A percentile compares a stretch with the other conserved stretches of the same genome.
Conservation (phyloP, 2,888 invertebrate genomes). For the Blera fallax region DNA sequence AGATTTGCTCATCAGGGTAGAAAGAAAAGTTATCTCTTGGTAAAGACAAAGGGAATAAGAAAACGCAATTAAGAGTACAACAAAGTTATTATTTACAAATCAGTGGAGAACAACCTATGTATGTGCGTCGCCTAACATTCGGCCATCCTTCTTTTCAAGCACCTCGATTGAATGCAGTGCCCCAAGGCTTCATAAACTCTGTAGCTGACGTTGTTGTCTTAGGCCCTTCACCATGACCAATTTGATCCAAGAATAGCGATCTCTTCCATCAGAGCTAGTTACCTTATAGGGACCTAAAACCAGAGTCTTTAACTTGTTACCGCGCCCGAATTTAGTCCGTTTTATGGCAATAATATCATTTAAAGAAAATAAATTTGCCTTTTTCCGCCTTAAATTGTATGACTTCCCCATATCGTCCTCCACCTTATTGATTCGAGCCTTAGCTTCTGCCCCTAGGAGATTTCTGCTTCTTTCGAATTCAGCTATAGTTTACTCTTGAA, state of each 20-base stretch:
- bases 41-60: too few species aligned
- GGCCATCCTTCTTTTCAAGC: slow-evolving; percentile 19
- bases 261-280: neutral
- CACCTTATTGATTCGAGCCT: neutral
- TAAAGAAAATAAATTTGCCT: neutral
- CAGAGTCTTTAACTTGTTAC: neutral
- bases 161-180: too few species aligned
- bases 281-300: neutral
- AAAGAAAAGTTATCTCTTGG: too few species aligned
- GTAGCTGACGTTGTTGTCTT: too few species aligned
- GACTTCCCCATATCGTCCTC: neutral
- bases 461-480: neutral
- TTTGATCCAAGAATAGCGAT: neutral
- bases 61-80: neutral
- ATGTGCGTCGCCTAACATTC: neutral
- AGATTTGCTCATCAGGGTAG: too few species aligned
- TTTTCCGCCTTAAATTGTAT: neutral
- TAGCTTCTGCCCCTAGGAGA: neutral
- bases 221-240: too few species aligned
- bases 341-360: slow-evolving; percentile 6
- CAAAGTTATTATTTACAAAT: neutral
- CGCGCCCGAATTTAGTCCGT: neutral
- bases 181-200: too few species aligned
- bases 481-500: neutral
- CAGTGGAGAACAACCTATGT: neutral